These are phyloP conservation scores for Bembecia ichneumoniformis DNA, from an alignment of 2,888 invertebrate genomes.

Conservation along the genomic window DNA sequence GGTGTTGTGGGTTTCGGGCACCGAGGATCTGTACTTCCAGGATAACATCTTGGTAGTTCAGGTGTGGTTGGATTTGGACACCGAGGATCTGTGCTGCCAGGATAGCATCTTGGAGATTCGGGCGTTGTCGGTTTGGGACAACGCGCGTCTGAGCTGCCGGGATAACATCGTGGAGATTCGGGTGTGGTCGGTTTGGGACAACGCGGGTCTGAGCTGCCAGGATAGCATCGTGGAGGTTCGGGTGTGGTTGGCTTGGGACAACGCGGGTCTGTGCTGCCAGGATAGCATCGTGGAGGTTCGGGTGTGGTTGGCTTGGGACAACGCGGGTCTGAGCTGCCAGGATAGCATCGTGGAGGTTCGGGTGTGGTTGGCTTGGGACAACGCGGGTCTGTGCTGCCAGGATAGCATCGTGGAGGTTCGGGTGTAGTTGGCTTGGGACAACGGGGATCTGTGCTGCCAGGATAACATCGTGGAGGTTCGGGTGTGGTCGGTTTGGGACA, in stretches of 20 bases:
- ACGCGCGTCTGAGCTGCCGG: constrained; percentile 27
- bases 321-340: constrained; percentile 23
- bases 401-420: constrained; percentile 22
- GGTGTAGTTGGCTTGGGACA: constrained; percentile 22
- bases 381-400: constrained; percentile 34
- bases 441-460: constrained; percentile 22
- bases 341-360: constrained; percentile 19
- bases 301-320: constrained; percentile 26
- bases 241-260: constrained; percentile 29
- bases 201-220: constrained; percentile 22
- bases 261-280: constrained; percentile 24
- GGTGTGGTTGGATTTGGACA: constrained; percentile 25
- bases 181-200: constrained; percentile 26
- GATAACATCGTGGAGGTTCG: constrained; percentile 16
- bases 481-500: constrained; percentile 22
- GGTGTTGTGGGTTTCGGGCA: constrained; percentile 21
- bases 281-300: constrained; percentile 19
- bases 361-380: constrained; percentile 25
- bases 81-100: constrained; percentile 23
- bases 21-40: constrained; percentile 31
- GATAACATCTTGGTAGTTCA: constrained; percentile 32
- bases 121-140: constrained; percentile 27
- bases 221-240: constrained; percentile 19
- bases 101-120: constrained; percentile 17
- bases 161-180: constrained; percentile 19